A percentile compares a stretch with the other conserved stretches of the same genome.
These are phyloP conservation scores for Mastigias papua DNA, from an alignment of 30 jellyfish, hydroid and myxozoan genomes.

Conservation along the genomic window DNA sequence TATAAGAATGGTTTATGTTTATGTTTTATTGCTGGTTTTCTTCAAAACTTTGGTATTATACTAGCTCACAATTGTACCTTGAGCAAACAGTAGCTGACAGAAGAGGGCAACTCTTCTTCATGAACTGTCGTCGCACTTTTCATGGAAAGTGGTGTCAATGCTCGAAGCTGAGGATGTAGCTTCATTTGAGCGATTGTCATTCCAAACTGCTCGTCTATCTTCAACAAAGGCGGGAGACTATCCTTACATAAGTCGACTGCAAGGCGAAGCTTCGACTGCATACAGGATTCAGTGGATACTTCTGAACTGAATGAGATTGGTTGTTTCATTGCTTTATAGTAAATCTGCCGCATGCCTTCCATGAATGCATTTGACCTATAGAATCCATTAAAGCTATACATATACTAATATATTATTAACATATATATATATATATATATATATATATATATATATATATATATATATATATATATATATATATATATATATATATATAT, in stretches of 20 bases:
- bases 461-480: neutral
- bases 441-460: neutral
- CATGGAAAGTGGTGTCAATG: conserved; percentile 59
- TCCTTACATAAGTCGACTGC: conserved; percentile 61
- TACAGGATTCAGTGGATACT: neutral
- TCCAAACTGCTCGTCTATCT: conserved; percentile 60
- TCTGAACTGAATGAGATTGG: neutral
- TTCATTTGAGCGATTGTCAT: conserved; percentile 51
- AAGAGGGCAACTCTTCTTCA: conserved; percentile 51
- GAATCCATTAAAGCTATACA: neutral
- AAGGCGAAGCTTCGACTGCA: conserved; percentile 33
- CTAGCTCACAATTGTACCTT: conserved; percentile 47
- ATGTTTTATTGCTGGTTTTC: no score
- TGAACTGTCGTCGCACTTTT: conserved; percentile 22
- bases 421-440: neutral
- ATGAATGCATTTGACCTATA: conserved; percentile 36
- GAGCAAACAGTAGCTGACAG: conserved; percentile 61
- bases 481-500: conserved; percentile 7
- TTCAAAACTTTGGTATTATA: no score
- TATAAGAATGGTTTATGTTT: no score
- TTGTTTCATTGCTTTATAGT: conserved; percentile 15
- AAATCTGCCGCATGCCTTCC: conserved; percentile 11
- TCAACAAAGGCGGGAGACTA: conserved; percentile 55
- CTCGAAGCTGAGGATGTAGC: conserved; percentile 54
- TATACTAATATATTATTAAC: no score